phyloP scores from a whole-genome alignment of 2,113 vertebrate genomes.

The Baryphthengus martii region DNA sequence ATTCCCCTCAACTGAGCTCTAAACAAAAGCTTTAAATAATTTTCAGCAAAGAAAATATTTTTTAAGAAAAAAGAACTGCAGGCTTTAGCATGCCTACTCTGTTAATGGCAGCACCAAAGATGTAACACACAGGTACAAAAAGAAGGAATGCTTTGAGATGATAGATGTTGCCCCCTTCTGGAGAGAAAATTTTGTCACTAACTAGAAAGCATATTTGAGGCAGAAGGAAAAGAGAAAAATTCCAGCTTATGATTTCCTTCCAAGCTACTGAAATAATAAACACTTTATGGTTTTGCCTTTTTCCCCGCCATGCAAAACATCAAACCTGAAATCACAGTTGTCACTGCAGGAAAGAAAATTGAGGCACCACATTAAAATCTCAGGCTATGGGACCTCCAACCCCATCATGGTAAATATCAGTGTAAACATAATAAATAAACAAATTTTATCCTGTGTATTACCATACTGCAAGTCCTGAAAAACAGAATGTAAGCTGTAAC shows the following conservation, averaged over 20 bases:
- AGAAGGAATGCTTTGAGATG: background rate
- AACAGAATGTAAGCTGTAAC: background rate
- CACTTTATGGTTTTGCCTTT: background rate
- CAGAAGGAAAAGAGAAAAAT: background rate
- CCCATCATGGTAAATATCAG: background rate
- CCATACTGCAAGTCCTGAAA: background rate
- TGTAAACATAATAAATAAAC: too few relatives aligned
- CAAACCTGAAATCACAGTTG: background rate
- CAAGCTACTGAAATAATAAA: background rate
- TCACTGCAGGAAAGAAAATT: background rate
- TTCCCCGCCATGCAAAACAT: background rate
- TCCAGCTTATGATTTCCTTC: background rate
- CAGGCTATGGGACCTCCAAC: background rate
- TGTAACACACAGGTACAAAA: background rate
- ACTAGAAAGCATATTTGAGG: background rate
- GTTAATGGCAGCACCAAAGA: background rate
- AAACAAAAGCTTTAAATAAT: constrained; percentile 17
- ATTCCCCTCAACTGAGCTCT: background rate
- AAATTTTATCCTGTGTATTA: too few relatives aligned
- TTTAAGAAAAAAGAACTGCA: background rate
- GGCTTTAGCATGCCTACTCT: background rate
- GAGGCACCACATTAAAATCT: background rate
- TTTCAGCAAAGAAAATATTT: background rate
- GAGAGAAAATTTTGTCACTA: background rate
- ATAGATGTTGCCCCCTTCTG: background rate